phyloP scores from a whole-genome alignment of 1,140 invertebrate genomes.

The Tyrophagus putrescentiae region DNA sequence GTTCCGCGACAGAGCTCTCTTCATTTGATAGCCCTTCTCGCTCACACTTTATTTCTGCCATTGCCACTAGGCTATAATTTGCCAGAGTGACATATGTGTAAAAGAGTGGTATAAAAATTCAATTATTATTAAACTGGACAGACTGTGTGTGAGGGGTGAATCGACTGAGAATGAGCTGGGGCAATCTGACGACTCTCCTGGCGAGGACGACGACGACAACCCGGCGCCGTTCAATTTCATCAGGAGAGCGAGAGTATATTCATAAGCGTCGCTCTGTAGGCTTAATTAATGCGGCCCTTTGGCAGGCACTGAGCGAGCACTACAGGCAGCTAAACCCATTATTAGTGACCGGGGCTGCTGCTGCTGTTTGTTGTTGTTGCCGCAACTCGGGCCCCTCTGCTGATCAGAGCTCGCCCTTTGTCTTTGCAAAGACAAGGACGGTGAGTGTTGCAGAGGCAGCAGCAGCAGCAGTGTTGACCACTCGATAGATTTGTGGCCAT shows the following conservation, averaged over 20 bases:
- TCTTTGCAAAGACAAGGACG: constrained; percentile 8
- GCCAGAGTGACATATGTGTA: constrained; percentile 7
- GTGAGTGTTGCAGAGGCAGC: not conserved
- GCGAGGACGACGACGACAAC: too few species aligned
- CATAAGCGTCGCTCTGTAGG: not conserved
- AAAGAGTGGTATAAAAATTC: not conserved
- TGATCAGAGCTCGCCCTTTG: too few species aligned
- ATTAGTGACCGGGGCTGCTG: not conserved
- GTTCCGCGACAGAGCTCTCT: too few species aligned
- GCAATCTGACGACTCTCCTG: too few species aligned
- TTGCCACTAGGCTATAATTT: constrained; percentile 16
- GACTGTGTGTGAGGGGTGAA: not conserved
- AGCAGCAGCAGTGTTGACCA: not conserved
- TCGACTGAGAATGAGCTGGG: not conserved
- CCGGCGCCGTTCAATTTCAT: too few species aligned
- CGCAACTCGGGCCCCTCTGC: not conserved
- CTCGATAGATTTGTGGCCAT: not conserved
- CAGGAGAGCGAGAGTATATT: too few species aligned
- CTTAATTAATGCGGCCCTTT: constrained; percentile 4
- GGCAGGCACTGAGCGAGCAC: too few species aligned
- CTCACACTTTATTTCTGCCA: too few species aligned
- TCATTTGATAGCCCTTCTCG: too few species aligned
- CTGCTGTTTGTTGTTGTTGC: not conserved
- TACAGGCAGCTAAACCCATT: constrained; percentile 5
- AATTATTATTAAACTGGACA: constrained; percentile 4